Percentiles rank a stretch among this genome's conserved stretches.
Conservation (phyloP, 2,797 vertebrate genomes). For the Enteromius thamalakanensis region DNA sequence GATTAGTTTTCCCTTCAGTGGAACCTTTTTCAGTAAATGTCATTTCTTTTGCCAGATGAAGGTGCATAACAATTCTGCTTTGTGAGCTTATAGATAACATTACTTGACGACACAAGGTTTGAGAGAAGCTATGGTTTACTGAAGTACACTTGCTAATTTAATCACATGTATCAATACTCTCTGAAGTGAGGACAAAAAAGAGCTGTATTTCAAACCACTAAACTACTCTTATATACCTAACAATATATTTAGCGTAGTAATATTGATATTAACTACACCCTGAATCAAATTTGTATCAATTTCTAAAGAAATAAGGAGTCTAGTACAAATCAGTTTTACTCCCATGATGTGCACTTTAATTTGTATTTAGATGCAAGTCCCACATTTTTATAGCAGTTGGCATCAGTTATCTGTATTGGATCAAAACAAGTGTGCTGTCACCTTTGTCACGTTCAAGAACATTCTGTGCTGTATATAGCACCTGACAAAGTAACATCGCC, state of each 20-base stretch:
- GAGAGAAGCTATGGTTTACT: neutral
- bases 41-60: neutral
- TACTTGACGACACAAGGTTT: neutral
- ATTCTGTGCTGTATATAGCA: constrained; percentile 8
- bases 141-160: neutral
- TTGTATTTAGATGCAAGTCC: neutral
- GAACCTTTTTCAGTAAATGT: neutral
- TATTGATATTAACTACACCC: neutral
- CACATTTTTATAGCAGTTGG: neutral
- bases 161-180: neutral
- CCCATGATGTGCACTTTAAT: neutral
- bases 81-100: neutral
- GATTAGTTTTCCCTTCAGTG: neutral
- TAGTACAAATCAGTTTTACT: neutral
- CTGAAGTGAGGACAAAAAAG: neutral
- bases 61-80: neutral
- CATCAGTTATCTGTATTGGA: neutral
- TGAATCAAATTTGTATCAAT: neutral
- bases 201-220: neutral
- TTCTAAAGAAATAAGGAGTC: neutral
- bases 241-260: neutral
- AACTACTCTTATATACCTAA: neutral
- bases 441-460: constrained; percentile 20
- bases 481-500: constrained; percentile 20
- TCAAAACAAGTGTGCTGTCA: constrained; percentile 1